Percentiles rank a stretch among this genome's conserved stretches.
Conservation (phyloP, 2,113 vertebrate species). For the Halichoeres trimaculatus region DNA sequence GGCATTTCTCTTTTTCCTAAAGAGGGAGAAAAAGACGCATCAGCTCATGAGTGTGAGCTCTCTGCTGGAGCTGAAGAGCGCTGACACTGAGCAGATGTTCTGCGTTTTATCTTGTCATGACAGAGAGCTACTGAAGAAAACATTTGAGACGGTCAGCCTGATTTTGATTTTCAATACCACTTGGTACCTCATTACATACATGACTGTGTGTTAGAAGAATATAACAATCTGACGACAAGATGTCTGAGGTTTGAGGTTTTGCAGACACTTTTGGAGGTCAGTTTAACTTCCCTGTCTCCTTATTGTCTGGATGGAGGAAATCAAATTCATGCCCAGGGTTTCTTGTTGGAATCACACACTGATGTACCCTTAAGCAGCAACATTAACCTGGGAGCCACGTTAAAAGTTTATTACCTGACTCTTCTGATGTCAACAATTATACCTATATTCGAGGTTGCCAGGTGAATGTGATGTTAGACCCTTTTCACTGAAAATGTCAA, state of each 20-base stretch:
- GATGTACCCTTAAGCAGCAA: background rate
- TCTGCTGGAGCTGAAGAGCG: constrained; percentile 35
- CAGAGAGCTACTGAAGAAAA: constrained; percentile 74
- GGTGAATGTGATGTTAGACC: background rate
- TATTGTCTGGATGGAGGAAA: constrained; percentile 6
- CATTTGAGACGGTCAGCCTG: constrained; percentile 31
- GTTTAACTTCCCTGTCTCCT: constrained; percentile 9
- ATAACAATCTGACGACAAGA: constrained; percentile 55
- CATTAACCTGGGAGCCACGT: background rate
- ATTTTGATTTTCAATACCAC: constrained; percentile 48
- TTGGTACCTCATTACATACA: constrained; percentile 45
- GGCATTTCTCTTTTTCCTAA: constrained; percentile 2
- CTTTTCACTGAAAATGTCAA: background rate
- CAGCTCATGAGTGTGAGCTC: constrained; percentile 61
- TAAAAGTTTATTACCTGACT: background rate
- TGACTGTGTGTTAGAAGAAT: constrained; percentile 31
- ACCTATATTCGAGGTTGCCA: background rate
- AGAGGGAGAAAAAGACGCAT: constrained; percentile 74
- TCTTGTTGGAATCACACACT: background rate
- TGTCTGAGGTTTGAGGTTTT: constrained; percentile 36
- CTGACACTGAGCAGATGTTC: constrained; percentile 80
- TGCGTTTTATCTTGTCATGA: constrained; percentile 76
- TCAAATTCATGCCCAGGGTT: constrained; percentile 4
- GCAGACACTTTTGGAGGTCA: constrained; percentile 29
- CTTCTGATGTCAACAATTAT: background rate